These are phyloP conservation scores for Ceratotherium simum DNA, from an alignment of 2,113 vertebrate genomes.

Conservation along the genomic window DNA sequence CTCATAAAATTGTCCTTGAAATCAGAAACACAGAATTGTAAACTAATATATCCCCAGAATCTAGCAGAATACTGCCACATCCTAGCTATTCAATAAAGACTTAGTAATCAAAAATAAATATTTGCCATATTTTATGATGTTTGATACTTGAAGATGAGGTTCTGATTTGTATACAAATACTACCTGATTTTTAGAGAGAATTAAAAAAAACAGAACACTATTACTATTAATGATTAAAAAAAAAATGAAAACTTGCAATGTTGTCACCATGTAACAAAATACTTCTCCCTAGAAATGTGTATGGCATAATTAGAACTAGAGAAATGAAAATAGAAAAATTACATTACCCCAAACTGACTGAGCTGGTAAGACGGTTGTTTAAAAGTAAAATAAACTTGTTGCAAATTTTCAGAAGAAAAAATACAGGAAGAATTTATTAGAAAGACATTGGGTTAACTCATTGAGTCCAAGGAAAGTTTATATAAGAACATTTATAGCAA, in stretches of 20 bases:
- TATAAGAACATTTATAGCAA: not conserved
- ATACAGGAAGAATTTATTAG: not conserved
- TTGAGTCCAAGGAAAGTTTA: not conserved
- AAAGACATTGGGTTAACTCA: not conserved
- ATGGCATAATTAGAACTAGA: not conserved
- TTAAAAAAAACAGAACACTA: not conserved
- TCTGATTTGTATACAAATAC: not conserved
- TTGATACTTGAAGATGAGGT: not conserved
- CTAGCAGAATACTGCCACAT: not conserved
- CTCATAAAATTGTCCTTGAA: not conserved
- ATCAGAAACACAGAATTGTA: not conserved
- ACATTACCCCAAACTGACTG: not conserved
- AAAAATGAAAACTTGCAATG: not conserved
- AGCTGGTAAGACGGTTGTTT: not conserved
- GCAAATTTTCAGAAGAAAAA: not conserved
- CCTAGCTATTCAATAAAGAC: not conserved
- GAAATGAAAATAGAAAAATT: not conserved
- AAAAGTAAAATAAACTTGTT: conserved; percentile 23
- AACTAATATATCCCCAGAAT: not conserved
- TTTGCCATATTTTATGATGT: not conserved
- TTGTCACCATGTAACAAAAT: not conserved
- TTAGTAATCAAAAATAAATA: not conserved
- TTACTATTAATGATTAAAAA: not conserved
- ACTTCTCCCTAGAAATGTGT: not conserved
- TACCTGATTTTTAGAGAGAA: not conserved